A percentile compares a stretch with the other conserved stretches of the same genome.
Evolutionary conservation across 2,113 vertebrate genomes (phyloP).

Genomic region (Ellobius talpinus): DNA sequence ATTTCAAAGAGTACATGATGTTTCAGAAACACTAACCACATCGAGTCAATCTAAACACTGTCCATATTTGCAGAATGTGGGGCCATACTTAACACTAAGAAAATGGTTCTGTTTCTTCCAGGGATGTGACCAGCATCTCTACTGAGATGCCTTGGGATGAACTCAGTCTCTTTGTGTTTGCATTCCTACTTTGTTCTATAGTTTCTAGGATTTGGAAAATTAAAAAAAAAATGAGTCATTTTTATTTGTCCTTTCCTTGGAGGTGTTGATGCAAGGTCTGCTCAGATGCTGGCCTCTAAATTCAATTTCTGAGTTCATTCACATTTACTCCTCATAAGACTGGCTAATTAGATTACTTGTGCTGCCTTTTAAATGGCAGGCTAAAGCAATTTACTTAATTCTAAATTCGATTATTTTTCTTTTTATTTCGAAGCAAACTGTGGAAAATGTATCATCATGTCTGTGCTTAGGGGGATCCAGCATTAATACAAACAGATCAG

Average conservation of each 20-base stretch:
- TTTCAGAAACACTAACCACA: neutral
- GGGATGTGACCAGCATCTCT: neutral
- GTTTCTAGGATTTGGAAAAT: conserved; percentile 15
- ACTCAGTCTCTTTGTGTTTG: neutral
- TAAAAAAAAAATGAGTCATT: neutral
- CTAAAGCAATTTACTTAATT: conserved; percentile 75
- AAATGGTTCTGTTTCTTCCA: neutral
- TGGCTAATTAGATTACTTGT: conserved; percentile 71
- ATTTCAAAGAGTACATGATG: neutral
- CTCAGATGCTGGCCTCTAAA: conserved; percentile 7
- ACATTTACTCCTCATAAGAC: conserved; percentile 77
- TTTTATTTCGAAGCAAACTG: conserved; percentile 77
- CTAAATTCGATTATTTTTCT: conserved; percentile 78
- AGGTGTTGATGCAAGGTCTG: neutral
- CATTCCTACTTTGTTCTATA: neutral
- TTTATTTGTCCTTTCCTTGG: conserved; percentile 9
- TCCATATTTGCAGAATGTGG: neutral
- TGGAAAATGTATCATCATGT: conserved; percentile 41
- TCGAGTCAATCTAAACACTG: neutral
- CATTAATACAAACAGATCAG: conserved; percentile 58
- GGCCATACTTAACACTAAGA: neutral
- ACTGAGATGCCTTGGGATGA: neutral
- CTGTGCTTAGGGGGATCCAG: neutral
- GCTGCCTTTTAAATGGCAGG: conserved; percentile 70
- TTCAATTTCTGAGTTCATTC: conserved; percentile 79